Evolutionary conservation across 2,113 vertebrate genomes (phyloP), one percentile per base, ranked within the genome.

Genomic region (Sceloporus undulatus): DNA sequence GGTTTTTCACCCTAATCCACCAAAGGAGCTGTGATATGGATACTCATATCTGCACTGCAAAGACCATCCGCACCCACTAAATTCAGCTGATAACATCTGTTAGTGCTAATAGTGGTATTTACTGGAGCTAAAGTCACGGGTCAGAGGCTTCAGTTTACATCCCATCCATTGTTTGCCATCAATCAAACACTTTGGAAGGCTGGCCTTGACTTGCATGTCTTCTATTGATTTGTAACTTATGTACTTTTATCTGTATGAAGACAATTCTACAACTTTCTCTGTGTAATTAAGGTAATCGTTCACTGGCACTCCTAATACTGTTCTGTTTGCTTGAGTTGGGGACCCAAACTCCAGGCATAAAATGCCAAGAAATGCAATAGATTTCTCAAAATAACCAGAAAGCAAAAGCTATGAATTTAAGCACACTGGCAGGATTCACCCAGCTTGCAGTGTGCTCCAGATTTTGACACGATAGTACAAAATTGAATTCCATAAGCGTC

Each of bases 401-500:
- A 40, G 14, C 25, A 59, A 76, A 82, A 13, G 19, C 79, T 34
- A 66, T 38, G 40, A 52, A 75, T 88, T 87, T 77, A 40, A 75
- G 29, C 56, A 59, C 29, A 83, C 25, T 83, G 59, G 40, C 76
- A 76, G 52, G 42, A 42, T 16, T n/a, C 25, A 42, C 83, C 52
- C 29, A 27, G 34, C 59, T 59, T 85, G 71, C 83, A 40, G 25
- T 65, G 74, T 48, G 74, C 84, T 77, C 59, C 74, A 85, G 84
- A 85, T 85, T 77, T 85, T 85, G 42, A 40, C 25, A 23, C 66
- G 84, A 85, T 66, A 83, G 29, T 66, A 76, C 73, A 88, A 77
- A 76, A 88, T 88, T 88, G 87, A 83, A 88, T 87, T 82, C 56
- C 62, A 66, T 82, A 82, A 87, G 59, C 86, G 79, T 82, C 87